Evolutionary conservation across 2,888 invertebrate species (phyloP).

Genomic region (Hedychridium roseum): DNA sequence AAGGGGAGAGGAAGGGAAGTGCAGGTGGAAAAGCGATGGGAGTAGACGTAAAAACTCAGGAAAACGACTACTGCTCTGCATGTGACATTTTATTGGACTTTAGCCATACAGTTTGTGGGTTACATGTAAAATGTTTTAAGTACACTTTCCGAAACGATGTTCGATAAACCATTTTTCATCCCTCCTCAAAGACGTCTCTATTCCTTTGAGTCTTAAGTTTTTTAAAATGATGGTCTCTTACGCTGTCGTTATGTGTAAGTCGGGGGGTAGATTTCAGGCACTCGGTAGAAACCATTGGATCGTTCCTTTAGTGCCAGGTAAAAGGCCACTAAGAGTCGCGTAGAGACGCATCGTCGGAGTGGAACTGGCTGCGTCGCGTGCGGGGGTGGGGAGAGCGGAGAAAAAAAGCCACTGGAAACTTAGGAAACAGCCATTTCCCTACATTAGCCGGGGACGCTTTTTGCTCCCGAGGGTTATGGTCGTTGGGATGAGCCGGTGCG

Average conservation of each 20-base stretch:
- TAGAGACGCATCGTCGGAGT: background rate
- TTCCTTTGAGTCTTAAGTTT: too few species aligned
- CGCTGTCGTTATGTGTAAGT: too few species aligned
- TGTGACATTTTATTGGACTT: too few species aligned
- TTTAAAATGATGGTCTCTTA: too few species aligned
- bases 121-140: too few species aligned
- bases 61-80: too few species aligned
- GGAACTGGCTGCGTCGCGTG: slow-evolving; percentile 2
- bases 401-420: slow-evolving; percentile 41
- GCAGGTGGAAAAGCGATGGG: slow-evolving; percentile 12
- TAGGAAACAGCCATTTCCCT: slow-evolving; percentile 49
- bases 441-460: slow-evolving; percentile 43
- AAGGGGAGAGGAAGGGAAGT: slow-evolving; percentile 10
- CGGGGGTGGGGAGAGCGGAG: slow-evolving; percentile 12
- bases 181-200: background rate
- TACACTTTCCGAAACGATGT: too few species aligned
- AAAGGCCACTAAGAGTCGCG: slow-evolving; percentile 2
- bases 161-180: background rate
- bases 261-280: background rate
- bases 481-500: slow-evolving; percentile 15
- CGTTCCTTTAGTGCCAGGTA: slow-evolving; percentile 1
- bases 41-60: too few species aligned
- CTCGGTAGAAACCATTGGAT: background rate
- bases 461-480: slow-evolving; percentile 32
- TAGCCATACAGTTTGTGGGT: too few species aligned